These are phyloP conservation scores for Holothuria glaberrima DNA, from an alignment of 35 echinoderm and acorn worm genomes.

Conservation along the genomic window DNA sequence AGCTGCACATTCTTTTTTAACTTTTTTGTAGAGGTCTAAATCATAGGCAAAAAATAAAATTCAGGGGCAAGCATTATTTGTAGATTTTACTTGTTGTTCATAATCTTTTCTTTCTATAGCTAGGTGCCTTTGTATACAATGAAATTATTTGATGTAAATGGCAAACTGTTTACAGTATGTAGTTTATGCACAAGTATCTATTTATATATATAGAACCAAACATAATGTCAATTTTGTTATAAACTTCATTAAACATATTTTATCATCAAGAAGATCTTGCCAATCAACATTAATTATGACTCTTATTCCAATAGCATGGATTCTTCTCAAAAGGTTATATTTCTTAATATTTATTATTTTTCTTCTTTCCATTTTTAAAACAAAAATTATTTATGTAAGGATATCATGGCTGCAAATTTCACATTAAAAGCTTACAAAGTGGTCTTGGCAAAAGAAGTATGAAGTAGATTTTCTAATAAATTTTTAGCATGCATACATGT, in stretches of 20 bases:
- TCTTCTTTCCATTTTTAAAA: constrained; percentile 33
- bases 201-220: constrained; percentile 3
- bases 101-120: constrained; percentile 1
- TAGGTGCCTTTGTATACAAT: constrained; percentile 46
- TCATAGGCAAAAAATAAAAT: no score
- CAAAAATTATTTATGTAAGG: constrained; percentile 23
- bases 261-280: constrained; percentile 40
- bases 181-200: constrained; percentile 40
- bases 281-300: constrained; percentile 21
- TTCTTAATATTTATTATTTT: constrained; percentile 38
- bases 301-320: constrained; percentile 31
- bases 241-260: neutral
- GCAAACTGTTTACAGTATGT: neutral
- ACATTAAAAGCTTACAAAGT: constrained; percentile 50
- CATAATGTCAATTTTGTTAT: constrained; percentile 44
- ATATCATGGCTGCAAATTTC: constrained; percentile 41
- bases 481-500: constrained; percentile 39
- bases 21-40: no score
- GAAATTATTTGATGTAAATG: constrained; percentile 35
- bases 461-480: constrained; percentile 51
- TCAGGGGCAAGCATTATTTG: no score
- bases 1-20: no score
- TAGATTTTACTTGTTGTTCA: no score
- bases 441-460: constrained; percentile 48
- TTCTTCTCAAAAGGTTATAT: constrained; percentile 32